Evolutionary conservation across 2,888 invertebrate genomes (phyloP), one percentile per base, ranked within the genome.

Genomic region (Volucella bombylans): DNA sequence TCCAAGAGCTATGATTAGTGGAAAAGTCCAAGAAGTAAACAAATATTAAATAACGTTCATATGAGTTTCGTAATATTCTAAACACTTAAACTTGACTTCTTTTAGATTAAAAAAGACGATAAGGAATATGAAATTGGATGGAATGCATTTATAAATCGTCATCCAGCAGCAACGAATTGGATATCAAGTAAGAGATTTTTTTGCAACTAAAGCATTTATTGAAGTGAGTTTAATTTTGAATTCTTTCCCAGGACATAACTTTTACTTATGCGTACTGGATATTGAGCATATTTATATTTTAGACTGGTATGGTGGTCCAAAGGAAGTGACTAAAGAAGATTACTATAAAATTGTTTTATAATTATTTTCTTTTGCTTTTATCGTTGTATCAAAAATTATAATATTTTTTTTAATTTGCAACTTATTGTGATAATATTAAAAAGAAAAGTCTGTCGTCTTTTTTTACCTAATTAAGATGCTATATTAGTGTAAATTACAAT

Each of bases 281-380:
- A 95, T 97, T 61, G 92, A 93, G 43, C 94, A 95, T 87, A 95
- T 97, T 72, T 94, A 94, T 11, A 94, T 97, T 87, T 92, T 97
- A 87, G 96, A 97, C 89, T 95, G 94, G 91, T 97, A 96, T 90
- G 97, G 97, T 2, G 96, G 97, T 2, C 95, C 96, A 2, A 90
- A 92, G 62, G 87, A 87, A 55, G 89, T 92, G 9, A 67, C 87
- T 0, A 15, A 82, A 0, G 87, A 88, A 11, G 89, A 89, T 38
- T 90, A 90, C 77, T 90, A 89, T 61, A 87, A 87, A 8, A 86
- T 88, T 1, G 82, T 87, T 14, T 76, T 87, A 0, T 86, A 87
- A 49, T 57, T 74, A 2, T 50, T 68, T 3, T 18, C 6, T 47
- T 4, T 18, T 45, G 3, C 4, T 64, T 15, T 38, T 10, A 12